Conservation (phyloP, 2,888 invertebrate genomes). For the Cephalotes varians region DNA sequence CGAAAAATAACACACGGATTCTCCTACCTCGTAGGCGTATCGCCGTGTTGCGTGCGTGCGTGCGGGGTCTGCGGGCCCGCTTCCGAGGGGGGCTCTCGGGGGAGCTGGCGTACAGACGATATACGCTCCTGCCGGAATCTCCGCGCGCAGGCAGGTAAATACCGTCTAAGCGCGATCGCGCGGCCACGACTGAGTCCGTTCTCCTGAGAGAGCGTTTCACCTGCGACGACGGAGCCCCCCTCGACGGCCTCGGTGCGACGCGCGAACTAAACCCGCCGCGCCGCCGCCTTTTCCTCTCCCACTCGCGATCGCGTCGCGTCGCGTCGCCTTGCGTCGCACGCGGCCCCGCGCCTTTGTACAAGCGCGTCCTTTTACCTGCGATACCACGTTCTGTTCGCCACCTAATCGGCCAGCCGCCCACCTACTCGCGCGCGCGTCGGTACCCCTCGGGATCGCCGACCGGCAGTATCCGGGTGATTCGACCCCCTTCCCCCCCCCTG, state of each 20-base stretch:
- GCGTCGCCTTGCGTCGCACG: slow-evolving; percentile 15
- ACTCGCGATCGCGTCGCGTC: slow-evolving; percentile 22
- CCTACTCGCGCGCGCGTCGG: not conserved
- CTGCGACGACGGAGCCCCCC: slow-evolving; percentile 74
- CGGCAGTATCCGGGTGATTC: slow-evolving; percentile 13
- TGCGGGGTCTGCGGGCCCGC: slow-evolving; percentile 13
- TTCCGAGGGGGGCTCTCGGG: slow-evolving; percentile 41
- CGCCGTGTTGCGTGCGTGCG: slow-evolving; percentile 44
- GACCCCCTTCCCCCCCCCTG: not conserved
- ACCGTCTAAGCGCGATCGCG: slow-evolving; percentile 78
- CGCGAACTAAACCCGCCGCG: slow-evolving; percentile 42
- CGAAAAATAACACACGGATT: slow-evolving; percentile 45
- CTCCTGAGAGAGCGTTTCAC: slow-evolving; percentile 71
- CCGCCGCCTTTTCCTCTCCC: slow-evolving; percentile 24
- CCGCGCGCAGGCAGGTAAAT: slow-evolving; percentile 75
- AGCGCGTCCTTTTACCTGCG: slow-evolving; percentile 40
- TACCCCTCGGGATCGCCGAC: slow-evolving; percentile 24
- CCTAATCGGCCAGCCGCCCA: slow-evolving; percentile 22
- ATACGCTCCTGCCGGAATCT: slow-evolving; percentile 66
- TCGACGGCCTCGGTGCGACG: slow-evolving; percentile 58
- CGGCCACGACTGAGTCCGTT: slow-evolving; percentile 81
- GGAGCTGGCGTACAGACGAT: slow-evolving; percentile 20
- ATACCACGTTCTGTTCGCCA: not conserved
- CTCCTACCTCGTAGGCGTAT: slow-evolving; percentile 62
- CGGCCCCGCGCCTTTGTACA: slow-evolving; percentile 10